These are phyloP conservation scores for Neotoxoptera formosana DNA, from an alignment of 1,140 invertebrate genomes.

Conservation along the genomic window DNA sequence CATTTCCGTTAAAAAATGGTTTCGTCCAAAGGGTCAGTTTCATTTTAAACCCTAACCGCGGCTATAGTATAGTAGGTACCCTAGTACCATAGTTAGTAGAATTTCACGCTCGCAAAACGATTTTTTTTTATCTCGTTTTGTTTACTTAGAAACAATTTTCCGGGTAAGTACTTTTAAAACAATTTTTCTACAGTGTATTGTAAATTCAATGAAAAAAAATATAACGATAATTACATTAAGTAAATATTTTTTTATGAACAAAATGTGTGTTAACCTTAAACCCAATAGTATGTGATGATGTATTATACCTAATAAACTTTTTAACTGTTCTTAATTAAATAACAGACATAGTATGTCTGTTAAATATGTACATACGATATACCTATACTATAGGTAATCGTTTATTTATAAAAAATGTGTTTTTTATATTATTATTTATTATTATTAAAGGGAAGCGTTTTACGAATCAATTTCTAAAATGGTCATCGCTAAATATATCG, in stretches of 20 bases:
- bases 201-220: neutral
- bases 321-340: neutral
- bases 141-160: neutral
- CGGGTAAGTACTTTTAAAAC: neutral
- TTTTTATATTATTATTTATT: neutral
- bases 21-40: neutral
- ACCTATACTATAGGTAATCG: too few species aligned
- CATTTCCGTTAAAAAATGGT: neutral
- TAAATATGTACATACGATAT: too few species aligned
- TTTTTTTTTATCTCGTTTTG: neutral
- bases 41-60: neutral
- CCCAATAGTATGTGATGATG: neutral
- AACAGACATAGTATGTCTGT: too few species aligned
- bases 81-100: neutral
- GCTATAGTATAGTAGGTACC: neutral
- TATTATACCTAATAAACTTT: neutral
- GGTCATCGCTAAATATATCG: neutral
- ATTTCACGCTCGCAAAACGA: neutral
- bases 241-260: neutral
- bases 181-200: neutral
- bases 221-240: neutral
- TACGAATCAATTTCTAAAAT: neutral
- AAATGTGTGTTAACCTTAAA: neutral
- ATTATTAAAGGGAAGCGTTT: neutral
- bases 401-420: neutral